Base-by-base conservation (phyloP, 2,797 vertebrate genomes). In the Moxostoma hubbsi region DNA sequence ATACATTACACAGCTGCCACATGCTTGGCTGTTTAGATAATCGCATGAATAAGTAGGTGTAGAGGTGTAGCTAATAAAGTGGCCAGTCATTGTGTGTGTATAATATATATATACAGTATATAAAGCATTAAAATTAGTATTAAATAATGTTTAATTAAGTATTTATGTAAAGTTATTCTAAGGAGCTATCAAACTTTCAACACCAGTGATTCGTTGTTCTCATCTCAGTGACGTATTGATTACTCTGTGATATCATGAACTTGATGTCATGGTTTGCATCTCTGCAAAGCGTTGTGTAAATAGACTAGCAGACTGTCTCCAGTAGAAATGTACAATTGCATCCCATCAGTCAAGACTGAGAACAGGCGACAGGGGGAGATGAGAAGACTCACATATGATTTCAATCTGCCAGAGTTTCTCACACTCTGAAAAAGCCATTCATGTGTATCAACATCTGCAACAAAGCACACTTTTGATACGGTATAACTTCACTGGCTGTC, bases 361-460 rank as follows among this genome's bases (percentile, higher is more conserved):
- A 67, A 76, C 74, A 58, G 63, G 46, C 54, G 54, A 76, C 54
- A 67, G 45, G 59, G 79, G 84, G 86, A 90, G 86, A 75, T 84
- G 67, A 66, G 69, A 83, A 83, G 76, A 72, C 81, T 72, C 58
- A 80, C 85, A 90, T 91, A 91, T 90, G 92, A 80, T 89, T 92
- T 82, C 86, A 90, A 91, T 92, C 89, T 83, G 86, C 71, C 73
- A 76, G 83, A 82, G 81, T 84, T 88, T 91, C 90, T 90, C 89
- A 89, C 88, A 89, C 85, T 69, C 75, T 85, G 84, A 46, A 51
- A 79, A 86, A 86, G 79, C 79, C 85, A 83, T 90, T 90, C 84
- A 89, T 91, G 88, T 87, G 88, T 82, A 85, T 86, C 84, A 89
- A 88, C 88, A 88, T 90, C 89, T 87, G 87, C 85, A 79, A 79